These are phyloP conservation scores for Eupithecia dodoneata DNA, from an alignment of 2,888 invertebrate genomes.

Conservation along the genomic window DNA sequence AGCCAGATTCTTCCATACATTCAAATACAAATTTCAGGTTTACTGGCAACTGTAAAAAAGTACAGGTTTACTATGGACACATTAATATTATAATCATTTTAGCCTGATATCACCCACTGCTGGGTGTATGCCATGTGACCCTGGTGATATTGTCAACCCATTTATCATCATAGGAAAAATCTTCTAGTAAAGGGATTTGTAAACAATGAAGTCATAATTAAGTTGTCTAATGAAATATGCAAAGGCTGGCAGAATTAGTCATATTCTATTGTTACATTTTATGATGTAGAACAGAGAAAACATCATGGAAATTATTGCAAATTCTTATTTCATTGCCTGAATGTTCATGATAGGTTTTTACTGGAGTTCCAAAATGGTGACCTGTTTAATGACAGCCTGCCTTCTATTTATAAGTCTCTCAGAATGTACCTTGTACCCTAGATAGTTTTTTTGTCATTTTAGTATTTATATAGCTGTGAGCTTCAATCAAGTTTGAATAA, in stretches of 20 bases:
- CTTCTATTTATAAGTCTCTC: too few species aligned
- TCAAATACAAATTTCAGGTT: constrained; percentile 96
- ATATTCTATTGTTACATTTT: not conserved
- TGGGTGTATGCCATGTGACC: too few species aligned
- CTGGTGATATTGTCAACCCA: too few species aligned
- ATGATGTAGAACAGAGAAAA: constrained; percentile 1
- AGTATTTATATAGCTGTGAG: too few species aligned
- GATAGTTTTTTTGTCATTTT: too few species aligned
- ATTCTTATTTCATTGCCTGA: not conserved
- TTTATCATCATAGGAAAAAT: not conserved
- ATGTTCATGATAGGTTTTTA: not conserved
- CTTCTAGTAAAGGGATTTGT: not conserved
- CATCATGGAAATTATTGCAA: not conserved
- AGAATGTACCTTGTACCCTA: too few species aligned
- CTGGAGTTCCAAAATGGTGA: too few species aligned
- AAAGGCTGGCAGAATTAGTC: not conserved
- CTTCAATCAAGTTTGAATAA: too few species aligned
- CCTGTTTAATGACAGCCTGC: too few species aligned
- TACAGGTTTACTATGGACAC: not conserved
- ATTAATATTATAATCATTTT: too few species aligned
- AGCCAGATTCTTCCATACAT: constrained; percentile 99
- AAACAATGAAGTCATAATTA: not conserved
- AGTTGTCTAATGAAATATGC: not conserved
- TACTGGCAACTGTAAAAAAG: constrained; percentile 84
- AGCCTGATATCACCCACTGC: too few species aligned